A percentile compares a stretch with the other conserved stretches of the same genome.
These are phyloP conservation scores for Hemibagrus guttatus DNA, from an alignment of 2,797 vertebrate genomes.

Conservation along the genomic window DNA sequence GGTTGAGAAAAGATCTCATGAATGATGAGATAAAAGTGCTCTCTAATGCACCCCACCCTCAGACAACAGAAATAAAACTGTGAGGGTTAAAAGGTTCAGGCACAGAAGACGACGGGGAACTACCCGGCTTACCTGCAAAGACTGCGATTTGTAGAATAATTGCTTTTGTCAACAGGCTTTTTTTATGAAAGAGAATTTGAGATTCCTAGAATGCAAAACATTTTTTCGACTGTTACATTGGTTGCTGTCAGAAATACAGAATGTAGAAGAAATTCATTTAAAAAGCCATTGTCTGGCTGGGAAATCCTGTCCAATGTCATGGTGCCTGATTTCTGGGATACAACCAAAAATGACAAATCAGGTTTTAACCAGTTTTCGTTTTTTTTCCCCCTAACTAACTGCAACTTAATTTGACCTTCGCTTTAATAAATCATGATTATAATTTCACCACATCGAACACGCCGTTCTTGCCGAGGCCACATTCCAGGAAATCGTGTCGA, in stretches of 20 bases:
- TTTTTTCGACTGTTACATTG: constrained; percentile 1
- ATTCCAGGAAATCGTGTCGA: background rate
- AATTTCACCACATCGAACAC: background rate
- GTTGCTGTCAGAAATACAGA: constrained; percentile 51
- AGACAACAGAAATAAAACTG: constrained; percentile 41
- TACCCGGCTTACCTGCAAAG: constrained; percentile 45
- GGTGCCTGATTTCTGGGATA: background rate
- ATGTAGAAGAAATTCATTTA: background rate
- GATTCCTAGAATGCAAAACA: constrained; percentile 44
- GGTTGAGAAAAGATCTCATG: constrained; percentile 8
- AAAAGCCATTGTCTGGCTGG: background rate
- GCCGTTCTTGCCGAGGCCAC: too few relatives aligned
- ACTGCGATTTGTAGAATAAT: constrained; percentile 47
- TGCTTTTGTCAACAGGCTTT: constrained; percentile 49
- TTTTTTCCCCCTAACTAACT: too few relatives aligned
- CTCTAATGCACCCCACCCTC: constrained; percentile 10
- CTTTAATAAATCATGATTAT: background rate
- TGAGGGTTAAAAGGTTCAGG: constrained; percentile 24
- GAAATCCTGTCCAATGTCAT: background rate
- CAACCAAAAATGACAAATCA: background rate
- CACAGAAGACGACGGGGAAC: constrained; percentile 27
- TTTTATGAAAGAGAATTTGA: constrained; percentile 51
- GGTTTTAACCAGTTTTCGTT: background rate
- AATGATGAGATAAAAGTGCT: constrained; percentile 1
- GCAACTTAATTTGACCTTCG: background rate